Base-by-base conservation (phyloP, 2,797 vertebrate species). In the Megaceryle alcyon region DNA sequence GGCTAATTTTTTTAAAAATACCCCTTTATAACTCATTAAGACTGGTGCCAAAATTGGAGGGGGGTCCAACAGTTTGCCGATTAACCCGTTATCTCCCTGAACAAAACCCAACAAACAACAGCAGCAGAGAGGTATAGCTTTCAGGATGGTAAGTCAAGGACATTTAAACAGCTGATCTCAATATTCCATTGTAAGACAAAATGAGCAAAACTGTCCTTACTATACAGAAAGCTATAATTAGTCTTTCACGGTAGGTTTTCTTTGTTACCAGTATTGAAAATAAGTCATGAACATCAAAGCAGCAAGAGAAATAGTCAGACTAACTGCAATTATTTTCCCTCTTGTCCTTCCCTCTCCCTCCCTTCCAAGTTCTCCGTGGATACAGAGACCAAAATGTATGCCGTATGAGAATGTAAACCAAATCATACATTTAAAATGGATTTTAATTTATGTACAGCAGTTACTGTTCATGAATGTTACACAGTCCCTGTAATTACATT, bases 401-500 rank as follows among this genome's bases (percentile, higher is more conserved):
- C 26, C 4, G 5, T 37, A 56, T 39, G 29, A 63, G 44, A 80
- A 59, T n/a, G 57, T 77, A 84, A 17, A 61, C 33, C 44, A 69
- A 64, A 70, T 22, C 4, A 49, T 12, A 80, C 16, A 46, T 43
- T 51, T 53, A 57, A 72, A 60, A 84, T 37, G 22, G 22, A 39
- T 85, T 82, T 92, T 75, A 90, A 89, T 90, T 85, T 12, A 96
- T 35, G 54, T 53, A 87, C 84, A 89, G 37, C 56, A 71, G 84
- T 95, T 85, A 89, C 92, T 21, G 8, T 84, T 95, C 85, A 88
- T 29, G 57, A 82, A 94, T 12, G 69, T 63, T 71, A 85, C 65
- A 29, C 16, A 92, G 48, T 86, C 87, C 88, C 82, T 97, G 86
- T 71, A 84, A 54, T 82, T 68, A 94, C 69, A 88, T 81, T 92